Percentiles rank a stretch among this genome's conserved stretches.
phyloP scores from a whole-genome alignment of 2,113 vertebrate species.

The Nematolebias whitei region DNA sequence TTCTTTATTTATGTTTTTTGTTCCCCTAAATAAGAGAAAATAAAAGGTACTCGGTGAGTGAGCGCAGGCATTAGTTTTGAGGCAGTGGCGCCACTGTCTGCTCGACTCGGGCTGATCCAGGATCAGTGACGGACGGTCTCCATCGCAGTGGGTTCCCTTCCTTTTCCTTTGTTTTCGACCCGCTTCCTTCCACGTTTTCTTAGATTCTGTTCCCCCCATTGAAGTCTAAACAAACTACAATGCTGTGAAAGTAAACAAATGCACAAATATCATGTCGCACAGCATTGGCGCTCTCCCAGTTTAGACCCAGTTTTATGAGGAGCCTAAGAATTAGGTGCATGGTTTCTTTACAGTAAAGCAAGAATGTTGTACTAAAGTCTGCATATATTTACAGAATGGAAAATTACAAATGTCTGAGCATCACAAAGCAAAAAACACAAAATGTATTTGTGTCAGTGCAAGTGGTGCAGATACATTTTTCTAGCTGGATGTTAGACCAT shows the following conservation, averaged over 20 bases:
- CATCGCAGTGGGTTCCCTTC: slow-evolving; percentile 74
- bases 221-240: slow-evolving; percentile 78
- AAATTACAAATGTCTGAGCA: no score
- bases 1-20: slow-evolving; percentile 21
- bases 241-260: slow-evolving; percentile 76
- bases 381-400: no score
- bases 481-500: neutral
- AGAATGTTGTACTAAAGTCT: neutral
- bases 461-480: neutral
- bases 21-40: slow-evolving; percentile 30
- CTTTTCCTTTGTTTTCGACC: slow-evolving; percentile 81
- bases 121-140: slow-evolving; percentile 61
- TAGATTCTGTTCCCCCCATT: slow-evolving; percentile 69
- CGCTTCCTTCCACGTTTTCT: slow-evolving; percentile 82
- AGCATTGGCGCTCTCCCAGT: slow-evolving; percentile 32
- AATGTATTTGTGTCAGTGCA: neutral
- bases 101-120: slow-evolving; percentile 59
- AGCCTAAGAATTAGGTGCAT: slow-evolving; percentile 1
- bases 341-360: neutral
- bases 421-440: no score
- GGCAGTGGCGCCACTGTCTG: slow-evolving; percentile 70
- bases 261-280: slow-evolving; percentile 51
- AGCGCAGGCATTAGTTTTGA: slow-evolving; percentile 59
- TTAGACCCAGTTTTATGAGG: slow-evolving; percentile 5
- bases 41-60: slow-evolving; percentile 45